These are phyloP conservation scores for Coecobrya sp. DNA, from an alignment of 2,888 invertebrate species.

Conservation along the genomic window DNA sequence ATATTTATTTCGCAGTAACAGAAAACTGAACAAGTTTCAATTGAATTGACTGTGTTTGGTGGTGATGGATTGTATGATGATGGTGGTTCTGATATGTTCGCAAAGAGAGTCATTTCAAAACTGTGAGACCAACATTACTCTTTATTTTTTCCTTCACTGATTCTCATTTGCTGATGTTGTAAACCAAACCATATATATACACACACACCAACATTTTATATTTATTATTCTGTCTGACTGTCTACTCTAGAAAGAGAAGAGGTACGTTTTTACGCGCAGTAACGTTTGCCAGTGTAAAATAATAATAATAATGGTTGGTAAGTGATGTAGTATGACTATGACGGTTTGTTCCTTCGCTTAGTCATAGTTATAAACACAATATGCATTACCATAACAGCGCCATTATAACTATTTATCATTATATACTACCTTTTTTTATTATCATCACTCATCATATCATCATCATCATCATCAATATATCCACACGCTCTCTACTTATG, in stretches of 20 bases:
- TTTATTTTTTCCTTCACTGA: constrained; percentile 25
- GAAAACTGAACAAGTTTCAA: constrained; percentile 55
- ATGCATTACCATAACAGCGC: constrained; percentile 28
- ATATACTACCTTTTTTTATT: constrained; percentile 40
- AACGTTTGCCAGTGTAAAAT: neutral
- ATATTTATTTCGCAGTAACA: neutral
- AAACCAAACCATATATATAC: too few species aligned
- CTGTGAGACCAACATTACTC: constrained; percentile 34
- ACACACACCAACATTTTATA: too few species aligned
- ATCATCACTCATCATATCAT: constrained; percentile 17
- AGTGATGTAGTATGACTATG: neutral
- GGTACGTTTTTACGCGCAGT: neutral
- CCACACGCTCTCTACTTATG: neutral
- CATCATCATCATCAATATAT: neutral
- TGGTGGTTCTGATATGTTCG: constrained; percentile 3
- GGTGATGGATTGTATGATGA: neutral
- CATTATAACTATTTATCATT: constrained; percentile 5
- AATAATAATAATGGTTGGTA: neutral
- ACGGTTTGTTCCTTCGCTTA: constrained; percentile 26
- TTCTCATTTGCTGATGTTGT: neutral
- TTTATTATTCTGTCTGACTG: constrained; percentile 17
- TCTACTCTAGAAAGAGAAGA: neutral
- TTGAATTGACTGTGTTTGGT: neutral
- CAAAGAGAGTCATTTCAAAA: constrained; percentile 56
- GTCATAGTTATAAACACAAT: constrained; percentile 43